Evolutionary conservation across 2,113 vertebrate species (phyloP), one percentile per base, ranked within the genome.

Genomic region (Odontesthes bonariensis): DNA sequence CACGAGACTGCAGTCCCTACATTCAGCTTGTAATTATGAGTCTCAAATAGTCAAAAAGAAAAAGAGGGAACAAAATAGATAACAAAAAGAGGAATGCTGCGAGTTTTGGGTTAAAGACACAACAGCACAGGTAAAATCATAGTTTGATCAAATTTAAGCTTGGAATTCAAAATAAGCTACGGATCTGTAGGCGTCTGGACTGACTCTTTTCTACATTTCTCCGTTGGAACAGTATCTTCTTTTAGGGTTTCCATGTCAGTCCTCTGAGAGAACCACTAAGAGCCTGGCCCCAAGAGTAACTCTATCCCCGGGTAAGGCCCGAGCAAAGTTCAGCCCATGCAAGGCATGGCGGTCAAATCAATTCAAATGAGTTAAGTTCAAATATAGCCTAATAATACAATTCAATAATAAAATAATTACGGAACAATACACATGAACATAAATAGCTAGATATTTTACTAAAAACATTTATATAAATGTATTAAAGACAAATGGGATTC

Each of bases 241-340:
- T 69, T 87, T 78, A 84, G 74, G 69, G 49, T 77, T 27, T 83
- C 42, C 38, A 61, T 83, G 62, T 79, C 70, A 65, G 53, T 61
- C 42, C 60, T 47, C 20, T 65, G 58, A 62, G 78, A 73, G 73
- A 72, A 33, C 54, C 46, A 20, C 38, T 31, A 22, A 83, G 59
- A 71, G 68, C 27, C 40, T 31, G 58, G 19, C 52, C 76, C 47
- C 35, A n/a, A 57, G 40, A 75, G 86, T 77, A 83, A 81, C 84
- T 49, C 55, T 47, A 86, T 66, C 57, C 64, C 49, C 68, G 64
- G 64, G 33, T 40, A 35, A 69, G 77, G 12, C 38, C 51, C 59
- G 63, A 7, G 14, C 32, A 68, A 56, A 74, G 52, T 31, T 23
- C 31, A 42, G 47, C 46, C 63, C 53, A 53, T 4, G 59, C 19